Percentiles rank a stretch among this genome's conserved stretches.
phyloP scores from a whole-genome alignment of 1,140 invertebrate genomes.

The Antheraea mylitta region DNA sequence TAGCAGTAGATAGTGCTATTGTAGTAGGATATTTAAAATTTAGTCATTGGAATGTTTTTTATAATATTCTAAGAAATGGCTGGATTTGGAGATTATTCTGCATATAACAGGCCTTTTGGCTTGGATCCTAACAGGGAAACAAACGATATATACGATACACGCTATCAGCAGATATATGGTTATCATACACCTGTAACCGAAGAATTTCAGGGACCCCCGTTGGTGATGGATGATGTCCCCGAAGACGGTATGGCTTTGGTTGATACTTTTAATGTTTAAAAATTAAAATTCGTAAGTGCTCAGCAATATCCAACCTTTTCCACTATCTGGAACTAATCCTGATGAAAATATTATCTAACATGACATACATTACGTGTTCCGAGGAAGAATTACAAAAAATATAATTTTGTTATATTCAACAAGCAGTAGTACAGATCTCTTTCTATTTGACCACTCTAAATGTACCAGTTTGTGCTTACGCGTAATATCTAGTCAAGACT shows the following conservation, averaged over 20 bases:
- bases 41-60: background rate
- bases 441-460: too few relatives aligned
- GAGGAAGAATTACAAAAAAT: background rate
- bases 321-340: too few relatives aligned
- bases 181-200: slow-evolving; percentile 69
- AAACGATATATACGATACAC: slow-evolving; percentile 70
- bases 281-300: too few relatives aligned
- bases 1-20: background rate
- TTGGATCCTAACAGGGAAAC: slow-evolving; percentile 68
- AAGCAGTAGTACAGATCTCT: too few relatives aligned
- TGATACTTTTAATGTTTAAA: too few relatives aligned
- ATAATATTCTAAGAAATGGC: slow-evolving; percentile 50
- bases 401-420: too few relatives aligned
- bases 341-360: too few relatives aligned
- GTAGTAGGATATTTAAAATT: background rate
- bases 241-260: slow-evolving; percentile 71
- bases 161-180: slow-evolving; percentile 72
- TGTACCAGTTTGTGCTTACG: too few relatives aligned
- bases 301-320: too few relatives aligned
- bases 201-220: slow-evolving; percentile 66
- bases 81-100: slow-evolving; percentile 71
- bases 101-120: slow-evolving; percentile 65
- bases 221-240: slow-evolving; percentile 73
- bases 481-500: too few relatives aligned
- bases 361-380: background rate